Conservation (phyloP, 2,888 invertebrate genomes). For the Polymixis lichenea region DNA sequence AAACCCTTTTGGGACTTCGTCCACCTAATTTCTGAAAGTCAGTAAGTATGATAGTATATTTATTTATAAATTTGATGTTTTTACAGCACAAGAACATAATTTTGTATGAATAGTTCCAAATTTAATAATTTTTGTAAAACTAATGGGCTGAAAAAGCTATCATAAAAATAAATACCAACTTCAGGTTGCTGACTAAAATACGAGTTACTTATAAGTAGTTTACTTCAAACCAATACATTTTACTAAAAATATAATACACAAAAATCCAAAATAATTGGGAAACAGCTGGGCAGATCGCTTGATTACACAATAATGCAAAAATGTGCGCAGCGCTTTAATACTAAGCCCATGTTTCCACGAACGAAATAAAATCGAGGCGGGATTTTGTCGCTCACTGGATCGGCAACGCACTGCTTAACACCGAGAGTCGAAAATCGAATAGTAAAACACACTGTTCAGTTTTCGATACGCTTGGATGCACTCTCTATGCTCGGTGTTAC, state of each 20-base stretch:
- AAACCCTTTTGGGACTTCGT: conserved; percentile 22
- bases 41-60: background rate
- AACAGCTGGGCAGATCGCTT: background rate
- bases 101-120: background rate
- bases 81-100: background rate
- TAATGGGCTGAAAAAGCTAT: background rate
- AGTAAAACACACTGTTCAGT: too few relatives aligned
- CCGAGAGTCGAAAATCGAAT: too few relatives aligned
- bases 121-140: background rate
- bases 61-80: background rate
- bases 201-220: background rate
- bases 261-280: background rate
- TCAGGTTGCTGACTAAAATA: background rate
- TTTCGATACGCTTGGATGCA: too few relatives aligned
- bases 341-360: too few relatives aligned
- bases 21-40: conserved; percentile 22
- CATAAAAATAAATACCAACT: background rate
- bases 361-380: too few relatives aligned
- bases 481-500: too few relatives aligned
- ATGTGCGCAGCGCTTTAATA: background rate
- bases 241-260: background rate
- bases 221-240: background rate
- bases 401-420: too few relatives aligned
- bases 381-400: too few relatives aligned
- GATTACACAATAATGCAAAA: background rate